Conservation (phyloP, 1,140 invertebrate genomes). For the Drosophila busckii region DNA sequence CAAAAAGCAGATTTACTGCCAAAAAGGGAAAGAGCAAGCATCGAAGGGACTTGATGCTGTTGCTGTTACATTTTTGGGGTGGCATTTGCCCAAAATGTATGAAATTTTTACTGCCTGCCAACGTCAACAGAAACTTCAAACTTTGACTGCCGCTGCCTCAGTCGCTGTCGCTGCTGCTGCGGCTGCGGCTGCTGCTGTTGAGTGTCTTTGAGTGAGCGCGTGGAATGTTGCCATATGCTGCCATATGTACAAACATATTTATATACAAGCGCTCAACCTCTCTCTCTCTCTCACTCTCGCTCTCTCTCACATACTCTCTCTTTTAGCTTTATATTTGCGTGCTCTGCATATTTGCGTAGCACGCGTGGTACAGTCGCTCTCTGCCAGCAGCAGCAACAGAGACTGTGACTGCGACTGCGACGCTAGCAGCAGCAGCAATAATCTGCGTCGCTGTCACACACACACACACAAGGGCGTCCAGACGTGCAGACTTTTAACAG, state of each 20-base stretch:
- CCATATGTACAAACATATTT: slow-evolving; percentile 50
- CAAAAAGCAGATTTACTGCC: slow-evolving; percentile 50
- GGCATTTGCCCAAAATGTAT: slow-evolving; percentile 47
- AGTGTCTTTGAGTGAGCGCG: slow-evolving; percentile 54
- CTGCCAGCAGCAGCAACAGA: slow-evolving; percentile 45
- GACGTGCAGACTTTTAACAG: slow-evolving; percentile 73
- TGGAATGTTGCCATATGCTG: slow-evolving; percentile 71
- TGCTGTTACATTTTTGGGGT: slow-evolving; percentile 26
- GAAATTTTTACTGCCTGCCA: slow-evolving; percentile 55
- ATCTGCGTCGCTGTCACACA: slow-evolving; percentile 54
- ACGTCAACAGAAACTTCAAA: slow-evolving; percentile 49
- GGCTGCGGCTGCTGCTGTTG: slow-evolving; percentile 22
- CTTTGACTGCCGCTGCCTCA: slow-evolving; percentile 13
- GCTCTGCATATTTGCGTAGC: slow-evolving; percentile 41
- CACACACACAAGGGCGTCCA: no score
- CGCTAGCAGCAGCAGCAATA: slow-evolving; percentile 44
- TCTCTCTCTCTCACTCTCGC: background rate
- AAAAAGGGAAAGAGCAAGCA: slow-evolving; percentile 18
- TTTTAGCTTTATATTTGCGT: background rate
- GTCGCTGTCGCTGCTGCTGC: slow-evolving; percentile 5
- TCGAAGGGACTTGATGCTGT: slow-evolving; percentile 14
- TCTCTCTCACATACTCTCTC: background rate
- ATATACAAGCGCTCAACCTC: slow-evolving; percentile 37
- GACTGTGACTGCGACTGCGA: slow-evolving; percentile 23
- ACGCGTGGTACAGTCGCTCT: slow-evolving; percentile 67